These are phyloP conservation scores for Coecobrya sp. DNA, from an alignment of 2,888 invertebrate species.

Conservation along the genomic window DNA sequence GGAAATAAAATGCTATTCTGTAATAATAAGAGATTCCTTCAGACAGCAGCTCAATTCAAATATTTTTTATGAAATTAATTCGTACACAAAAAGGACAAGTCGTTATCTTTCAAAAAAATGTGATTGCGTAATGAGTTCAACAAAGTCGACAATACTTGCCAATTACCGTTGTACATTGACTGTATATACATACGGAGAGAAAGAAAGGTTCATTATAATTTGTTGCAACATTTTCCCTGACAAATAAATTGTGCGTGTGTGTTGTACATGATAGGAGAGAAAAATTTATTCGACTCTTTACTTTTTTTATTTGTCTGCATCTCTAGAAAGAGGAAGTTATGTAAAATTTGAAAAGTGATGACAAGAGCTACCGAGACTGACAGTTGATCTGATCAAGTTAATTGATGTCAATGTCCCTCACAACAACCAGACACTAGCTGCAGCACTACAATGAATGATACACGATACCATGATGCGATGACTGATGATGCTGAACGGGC, in stretches of 20 bases:
- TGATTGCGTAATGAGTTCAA: neutral
- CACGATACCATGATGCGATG: neutral
- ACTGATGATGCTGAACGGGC: constrained; percentile 53
- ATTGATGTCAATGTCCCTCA: constrained; percentile 65
- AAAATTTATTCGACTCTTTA: neutral
- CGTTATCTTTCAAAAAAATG: neutral
- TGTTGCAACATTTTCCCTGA: neutral
- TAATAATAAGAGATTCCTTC: too few species aligned
- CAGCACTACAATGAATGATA: neutral
- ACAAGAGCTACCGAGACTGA: constrained; percentile 30
- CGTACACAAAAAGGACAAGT: neutral
- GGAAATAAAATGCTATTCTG: too few species aligned
- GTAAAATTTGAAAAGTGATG: constrained; percentile 1
- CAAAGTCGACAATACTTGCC: neutral
- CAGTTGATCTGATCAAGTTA: constrained; percentile 73
- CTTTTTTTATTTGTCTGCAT: neutral
- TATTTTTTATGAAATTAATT: neutral
- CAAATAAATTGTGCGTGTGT: neutral
- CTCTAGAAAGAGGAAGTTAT: neutral
- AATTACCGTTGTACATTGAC: neutral
- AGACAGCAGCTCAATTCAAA: too few species aligned
- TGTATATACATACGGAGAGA: neutral
- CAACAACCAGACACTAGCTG: neutral
- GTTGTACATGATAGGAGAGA: neutral
- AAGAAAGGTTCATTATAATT: neutral